These are phyloP conservation scores for Aphaenogaster rudis DNA, from an alignment of 1,140 invertebrate genomes.

Conservation along the genomic window DNA sequence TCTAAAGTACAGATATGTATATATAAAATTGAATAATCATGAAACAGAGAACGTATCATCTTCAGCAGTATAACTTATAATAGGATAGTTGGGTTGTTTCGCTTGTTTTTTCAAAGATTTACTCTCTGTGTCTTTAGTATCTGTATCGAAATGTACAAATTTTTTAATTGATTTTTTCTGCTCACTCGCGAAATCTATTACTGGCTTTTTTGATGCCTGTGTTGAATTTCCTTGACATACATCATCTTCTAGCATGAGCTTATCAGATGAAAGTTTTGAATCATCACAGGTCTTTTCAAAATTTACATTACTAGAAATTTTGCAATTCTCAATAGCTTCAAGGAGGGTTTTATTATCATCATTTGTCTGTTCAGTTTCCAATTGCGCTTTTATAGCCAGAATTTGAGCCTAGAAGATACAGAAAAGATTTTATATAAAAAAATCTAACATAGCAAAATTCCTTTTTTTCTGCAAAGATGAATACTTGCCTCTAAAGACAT, in stretches of 20 bases:
- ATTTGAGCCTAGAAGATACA: slow-evolving; percentile 58
- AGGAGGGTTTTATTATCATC: neutral
- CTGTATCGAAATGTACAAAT: slow-evolving; percentile 82
- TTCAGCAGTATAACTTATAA: neutral
- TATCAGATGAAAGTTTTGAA: neutral
- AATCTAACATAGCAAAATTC: neutral
- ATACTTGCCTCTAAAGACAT: slow-evolving; percentile 72
- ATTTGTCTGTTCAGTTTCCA: slow-evolving; percentile 54
- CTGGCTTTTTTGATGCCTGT: neutral
- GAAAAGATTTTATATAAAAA: neutral
- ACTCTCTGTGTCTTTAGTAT: slow-evolving; percentile 81
- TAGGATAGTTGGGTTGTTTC: slow-evolving; percentile 27
- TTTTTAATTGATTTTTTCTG: slow-evolving; percentile 51
- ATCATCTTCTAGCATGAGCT: neutral
- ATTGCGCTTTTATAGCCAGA: slow-evolving; percentile 58
- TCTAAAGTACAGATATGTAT: too few species aligned
- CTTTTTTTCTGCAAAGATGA: neutral
- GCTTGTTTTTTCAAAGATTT: slow-evolving; percentile 38
- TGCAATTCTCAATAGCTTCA: neutral
- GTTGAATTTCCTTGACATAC: neutral
- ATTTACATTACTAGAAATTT: neutral
- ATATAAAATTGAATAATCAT: too few species aligned
- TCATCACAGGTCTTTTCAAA: slow-evolving; percentile 1
- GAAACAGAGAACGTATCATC: neutral
- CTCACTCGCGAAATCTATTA: neutral